These are phyloP conservation scores for Zeugodacus cucurbitae DNA, from an alignment of 1,140 invertebrate species.

Conservation along the genomic window DNA sequence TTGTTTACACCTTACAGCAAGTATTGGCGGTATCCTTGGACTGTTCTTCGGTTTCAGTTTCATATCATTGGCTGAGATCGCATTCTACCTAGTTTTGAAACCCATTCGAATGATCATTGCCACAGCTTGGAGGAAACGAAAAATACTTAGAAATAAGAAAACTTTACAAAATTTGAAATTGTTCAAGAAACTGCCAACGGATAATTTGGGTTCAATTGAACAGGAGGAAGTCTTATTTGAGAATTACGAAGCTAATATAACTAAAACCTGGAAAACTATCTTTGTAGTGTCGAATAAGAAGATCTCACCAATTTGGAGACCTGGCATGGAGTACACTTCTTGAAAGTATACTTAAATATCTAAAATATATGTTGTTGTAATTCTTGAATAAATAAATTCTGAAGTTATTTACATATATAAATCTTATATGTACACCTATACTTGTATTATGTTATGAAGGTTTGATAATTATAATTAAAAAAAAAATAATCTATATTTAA, in stretches of 20 bases:
- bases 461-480: too few species aligned
- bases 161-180: not conserved
- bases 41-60: slow-evolving; percentile 85
- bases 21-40: slow-evolving; percentile 80
- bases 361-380: too few species aligned
- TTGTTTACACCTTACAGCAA: slow-evolving; percentile 69
- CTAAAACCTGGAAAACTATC: not conserved
- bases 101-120: slow-evolving; percentile 49
- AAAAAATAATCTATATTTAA: too few species aligned
- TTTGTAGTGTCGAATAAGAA: not conserved
- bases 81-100: slow-evolving; percentile 74
- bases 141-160: too few species aligned
- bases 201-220: not conserved
- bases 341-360: not conserved
- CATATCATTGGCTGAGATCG: slow-evolving; percentile 78
- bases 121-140: not conserved
- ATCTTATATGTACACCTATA: too few species aligned
- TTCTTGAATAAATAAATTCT: too few species aligned
- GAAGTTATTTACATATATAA: too few species aligned
- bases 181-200: not conserved
- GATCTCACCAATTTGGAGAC: not conserved
- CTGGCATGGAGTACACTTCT: not conserved
- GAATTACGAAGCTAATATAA: not conserved
- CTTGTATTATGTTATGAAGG: too few species aligned
- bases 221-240: not conserved